Evolutionary conservation across 2,113 vertebrate genomes (phyloP), one percentile per base, ranked within the genome.

Genomic region (Rattus norvegicus): DNA sequence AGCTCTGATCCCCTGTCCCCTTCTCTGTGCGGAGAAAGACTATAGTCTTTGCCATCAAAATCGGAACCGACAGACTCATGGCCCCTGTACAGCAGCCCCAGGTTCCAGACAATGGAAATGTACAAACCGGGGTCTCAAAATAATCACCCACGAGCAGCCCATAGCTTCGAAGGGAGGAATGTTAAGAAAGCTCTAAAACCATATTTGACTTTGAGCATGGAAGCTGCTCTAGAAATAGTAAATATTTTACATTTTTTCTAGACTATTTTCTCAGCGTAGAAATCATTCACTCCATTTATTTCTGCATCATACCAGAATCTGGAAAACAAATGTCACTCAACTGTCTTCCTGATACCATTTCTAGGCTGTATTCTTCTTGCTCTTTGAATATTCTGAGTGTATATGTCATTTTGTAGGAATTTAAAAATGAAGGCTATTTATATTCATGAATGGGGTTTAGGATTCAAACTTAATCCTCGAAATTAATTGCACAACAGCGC

Each of bases 381-480:
- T 69, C 19, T 92, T 83, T 76, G 69, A 87, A 94, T 92, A 79
- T 6, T 4, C 1, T 17, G 73, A 79, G 89, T 49, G 47, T 19
- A 90, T 59, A 19, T 92, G 94, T 88, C 22, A 28, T 80, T 43
- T 72, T 52, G 52, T 77, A 90, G 52, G 7, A 65, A 65, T 65
- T 49, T 26, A 30, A 76, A 93, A 88, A 56, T 39, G 92, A 59
- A n/a, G 72, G 16, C 8, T 92, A 10, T 80, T 36, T 47, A 76
- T 83, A 73, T 87, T 85, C 33, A 83, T 75, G 19, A 26, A 65
- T 54, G 63, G 7, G 20, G 20, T 61, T 69, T 67, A 47, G n/a
- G 26, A 11, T 28, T 93, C 26, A 77, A 54, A 92, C 52, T 96
- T 95, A 88, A 90, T 94, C 93, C 84, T 94, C 43, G 87, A 43